Evolutionary conservation across 1,140 invertebrate genomes (phyloP), one percentile per base, ranked within the genome.

Genomic region (Zelostemma sp.): DNA sequence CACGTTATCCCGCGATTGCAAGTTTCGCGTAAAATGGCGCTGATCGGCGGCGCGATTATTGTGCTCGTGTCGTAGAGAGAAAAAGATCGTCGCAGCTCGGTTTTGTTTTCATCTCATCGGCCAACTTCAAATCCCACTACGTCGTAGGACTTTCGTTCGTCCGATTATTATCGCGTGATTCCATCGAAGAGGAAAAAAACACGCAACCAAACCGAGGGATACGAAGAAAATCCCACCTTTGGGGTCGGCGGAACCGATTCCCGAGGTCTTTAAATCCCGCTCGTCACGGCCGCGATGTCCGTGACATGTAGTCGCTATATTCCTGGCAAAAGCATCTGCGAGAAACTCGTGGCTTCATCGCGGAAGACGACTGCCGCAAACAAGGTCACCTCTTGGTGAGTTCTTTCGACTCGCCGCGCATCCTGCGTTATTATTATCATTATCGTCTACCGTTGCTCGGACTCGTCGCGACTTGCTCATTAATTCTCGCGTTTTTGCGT

Each of bases 11-110:
- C 65, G 49, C 28, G 58, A 47, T 56, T 38, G 41, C 41, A 53
- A 63, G 50, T 72, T 51, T 62, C 51, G 61, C 66, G 71, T 80
- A 83, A 84, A 83, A 84, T 83, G 82, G 82, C 82, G 82, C 73
- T 79, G 76, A 78, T 81, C 77, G 72, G 74, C 74, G 74, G 73
- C 73, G 65, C 68, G 40, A 41, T 41, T 41, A 41, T 41, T 41
- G 14, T 41, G 66, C 69, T 64, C 74, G 76, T 66, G 63, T 75
- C 74, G 65, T 63, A 76, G 73, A 64, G 74, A 64, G 74, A 64
- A 72, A 56, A 68, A 65, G 61, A 68, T 63, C 72, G 75, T 80
- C 69, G 66, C 58, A 51, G 56, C 60, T 74, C 48, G 58, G 71
- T 77, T 78, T 72, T 72, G 66, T 72, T 73, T 78, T 71, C 58